Evolutionary conservation across 1,140 invertebrate species (phyloP).

Genomic region (Drosophila setifemur): DNA sequence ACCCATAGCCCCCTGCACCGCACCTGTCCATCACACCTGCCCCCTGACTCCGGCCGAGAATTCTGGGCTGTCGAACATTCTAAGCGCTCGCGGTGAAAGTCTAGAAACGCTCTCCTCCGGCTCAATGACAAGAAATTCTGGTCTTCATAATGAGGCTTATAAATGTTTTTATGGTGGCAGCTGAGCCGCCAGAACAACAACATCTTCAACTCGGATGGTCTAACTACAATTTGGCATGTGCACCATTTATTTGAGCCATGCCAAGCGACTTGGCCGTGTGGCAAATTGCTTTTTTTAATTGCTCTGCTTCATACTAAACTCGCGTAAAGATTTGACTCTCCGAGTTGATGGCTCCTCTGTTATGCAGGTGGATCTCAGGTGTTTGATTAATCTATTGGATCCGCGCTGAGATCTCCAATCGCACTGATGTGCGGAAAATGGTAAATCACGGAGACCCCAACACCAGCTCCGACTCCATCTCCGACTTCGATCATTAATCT

Average conservation of each 20-base stretch:
- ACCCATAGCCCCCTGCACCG: too few relatives aligned
- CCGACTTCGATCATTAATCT: slow-evolving; percentile 33
- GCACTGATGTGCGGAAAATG: slow-evolving; percentile 29
- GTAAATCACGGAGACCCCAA: too few relatives aligned
- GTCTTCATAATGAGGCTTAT: slow-evolving; percentile 80
- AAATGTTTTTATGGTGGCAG: slow-evolving; percentile 75
- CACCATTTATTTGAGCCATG: slow-evolving; percentile 75
- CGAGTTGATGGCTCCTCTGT: not conserved
- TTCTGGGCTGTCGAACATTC: slow-evolving; percentile 44
- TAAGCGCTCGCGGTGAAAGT: slow-evolving; percentile 71
- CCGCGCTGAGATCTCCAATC: slow-evolving; percentile 13
- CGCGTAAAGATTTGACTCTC: not conserved
- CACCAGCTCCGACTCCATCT: not conserved
- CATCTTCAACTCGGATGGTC: not conserved
- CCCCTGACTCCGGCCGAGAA: not conserved
- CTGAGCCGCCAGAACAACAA: slow-evolving; percentile 57
- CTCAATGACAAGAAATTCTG: slow-evolving; percentile 78
- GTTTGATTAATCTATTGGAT: slow-evolving; percentile 25
- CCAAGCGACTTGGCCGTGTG: slow-evolving; percentile 45
- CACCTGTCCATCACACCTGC: not conserved
- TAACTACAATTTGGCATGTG: slow-evolving; percentile 72
- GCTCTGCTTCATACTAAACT: slow-evolving; percentile 43
- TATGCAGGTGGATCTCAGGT: slow-evolving; percentile 43
- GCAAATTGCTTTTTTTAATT: slow-evolving; percentile 76
- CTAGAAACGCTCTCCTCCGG: slow-evolving; percentile 28